A percentile compares a stretch with the other conserved stretches of the same genome.
Evolutionary conservation across 1,140 invertebrate genomes (phyloP).

Genomic region (Pachyrhynchus sulphureomaculatus): DNA sequence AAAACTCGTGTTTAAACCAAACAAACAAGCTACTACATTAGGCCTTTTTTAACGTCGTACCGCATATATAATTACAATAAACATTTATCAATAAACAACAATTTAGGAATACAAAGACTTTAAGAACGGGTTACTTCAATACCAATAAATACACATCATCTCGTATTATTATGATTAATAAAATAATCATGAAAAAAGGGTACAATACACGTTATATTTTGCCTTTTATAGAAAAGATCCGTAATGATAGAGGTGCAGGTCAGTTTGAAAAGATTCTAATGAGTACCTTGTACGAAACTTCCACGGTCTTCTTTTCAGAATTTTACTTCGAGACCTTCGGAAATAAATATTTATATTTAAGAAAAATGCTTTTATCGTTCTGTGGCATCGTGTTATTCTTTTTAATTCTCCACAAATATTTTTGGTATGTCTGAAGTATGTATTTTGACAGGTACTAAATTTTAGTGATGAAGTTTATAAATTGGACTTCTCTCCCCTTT

Average conservation of each 20-base stretch:
- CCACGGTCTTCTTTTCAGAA: constrained; percentile 9
- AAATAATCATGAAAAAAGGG: constrained; percentile 14
- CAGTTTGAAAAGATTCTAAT: constrained; percentile 23
- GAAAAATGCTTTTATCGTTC: constrained; percentile 16
- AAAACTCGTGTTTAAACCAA: constrained; percentile 16
- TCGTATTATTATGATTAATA: constrained; percentile 26
- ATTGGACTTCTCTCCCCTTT: background rate
- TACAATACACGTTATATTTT: constrained; percentile 16
- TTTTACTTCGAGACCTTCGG: background rate
- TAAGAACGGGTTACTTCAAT: constrained; percentile 15
- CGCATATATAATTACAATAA: constrained; percentile 24
- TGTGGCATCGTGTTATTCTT: constrained; percentile 20
- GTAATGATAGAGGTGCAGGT: constrained; percentile 24
- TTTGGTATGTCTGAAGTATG: constrained; percentile 18
- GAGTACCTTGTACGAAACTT: constrained; percentile 14
- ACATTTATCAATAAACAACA: constrained; percentile 30
- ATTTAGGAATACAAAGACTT: constrained; percentile 22
- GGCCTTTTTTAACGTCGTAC: background rate
- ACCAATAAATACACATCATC: constrained; percentile 22
- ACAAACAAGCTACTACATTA: background rate
- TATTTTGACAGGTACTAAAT: constrained; percentile 18
- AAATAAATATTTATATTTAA: constrained; percentile 20
- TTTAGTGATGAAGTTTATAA: constrained; percentile 11
- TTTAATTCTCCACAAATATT: constrained; percentile 3
- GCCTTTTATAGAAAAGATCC: constrained; percentile 22